These are phyloP conservation scores for Sparus aurata DNA, from an alignment of 2,797 vertebrate genomes.

Conservation along the genomic window DNA sequence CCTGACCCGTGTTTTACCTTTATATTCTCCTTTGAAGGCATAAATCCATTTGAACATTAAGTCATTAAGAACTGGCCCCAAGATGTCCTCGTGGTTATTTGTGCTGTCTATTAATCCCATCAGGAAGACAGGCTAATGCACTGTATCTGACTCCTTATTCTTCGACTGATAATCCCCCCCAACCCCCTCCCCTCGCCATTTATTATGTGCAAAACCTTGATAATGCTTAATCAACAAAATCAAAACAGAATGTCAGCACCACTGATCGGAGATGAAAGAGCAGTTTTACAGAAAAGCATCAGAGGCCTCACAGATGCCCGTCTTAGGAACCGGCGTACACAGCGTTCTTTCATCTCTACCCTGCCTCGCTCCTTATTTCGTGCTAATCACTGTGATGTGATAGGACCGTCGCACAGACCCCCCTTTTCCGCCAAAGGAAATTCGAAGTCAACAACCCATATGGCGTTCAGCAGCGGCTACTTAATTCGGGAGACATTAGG, in stretches of 20 bases:
- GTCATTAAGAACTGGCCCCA: conserved; percentile 54
- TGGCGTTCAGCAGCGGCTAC: conserved; percentile 20
- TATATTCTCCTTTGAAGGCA: conserved; percentile 23
- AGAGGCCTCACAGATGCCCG: conserved; percentile 50
- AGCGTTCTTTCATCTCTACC: conserved; percentile 63
- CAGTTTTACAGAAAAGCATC: conserved; percentile 66
- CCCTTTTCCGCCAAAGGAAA: conserved; percentile 35
- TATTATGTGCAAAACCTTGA: conserved; percentile 69
- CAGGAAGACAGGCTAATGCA: conserved; percentile 60
- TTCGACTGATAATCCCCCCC: conserved; percentile 64
- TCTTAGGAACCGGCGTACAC: conserved; percentile 42
- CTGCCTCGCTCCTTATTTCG: conserved; percentile 42
- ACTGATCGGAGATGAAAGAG: conserved; percentile 73
- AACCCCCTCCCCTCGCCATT: conserved; percentile 46
- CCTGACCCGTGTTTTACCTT: conserved; percentile 52
- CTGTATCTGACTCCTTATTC: conserved; percentile 64
- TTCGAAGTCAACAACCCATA: conserved; percentile 50
- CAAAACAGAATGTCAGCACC: conserved; percentile 74
- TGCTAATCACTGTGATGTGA: conserved; percentile 59
- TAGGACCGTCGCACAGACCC: conserved; percentile 21
- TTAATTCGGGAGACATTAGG: conserved; percentile 19
- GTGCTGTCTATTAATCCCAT: conserved; percentile 57
- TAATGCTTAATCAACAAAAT: conserved; percentile 82
- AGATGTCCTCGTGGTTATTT: conserved; percentile 56
- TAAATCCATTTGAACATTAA: conserved; percentile 41